Evolutionary conservation across 2,888 invertebrate species (phyloP), one percentile per base, ranked within the genome.

Genomic region (Saturnia pavonia): DNA sequence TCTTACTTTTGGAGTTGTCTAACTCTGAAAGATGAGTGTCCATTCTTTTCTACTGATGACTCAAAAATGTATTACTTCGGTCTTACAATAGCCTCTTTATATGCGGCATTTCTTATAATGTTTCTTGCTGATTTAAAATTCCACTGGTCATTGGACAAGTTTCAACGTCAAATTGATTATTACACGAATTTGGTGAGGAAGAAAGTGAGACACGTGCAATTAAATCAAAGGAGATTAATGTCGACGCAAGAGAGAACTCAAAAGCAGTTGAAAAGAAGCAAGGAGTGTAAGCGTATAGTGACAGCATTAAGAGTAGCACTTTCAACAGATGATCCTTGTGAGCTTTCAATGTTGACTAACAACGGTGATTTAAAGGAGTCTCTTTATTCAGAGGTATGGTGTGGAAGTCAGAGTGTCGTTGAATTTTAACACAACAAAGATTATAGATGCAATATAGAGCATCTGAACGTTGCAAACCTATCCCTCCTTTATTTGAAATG

Each of bases 1-100:
- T 88, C 91, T 19, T 89, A 88, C 73, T 89, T 92, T 74, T 92
- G 91, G 92, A 84, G 76, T 73, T 93, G 91, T 66, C 34, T 92
- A 65, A 90, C 86, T 8, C 74, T 90, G 0, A 82, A 78, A 48
- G 80, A 89, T 8, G 87, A 90, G 1, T 94, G 92, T 71, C 86
- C 88, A 3, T 88, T 91, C 72, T 82, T 85, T 69, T 84, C 87
- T 6, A 75, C 74, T 1, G 67, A 72, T 3, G 88, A 91, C 74
- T 85, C 90, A 2, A 88, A 88, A 48, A 70, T 92, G 22, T 81
- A 83, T 68, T 91, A 89, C 76, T 92, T 88, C 60, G 89, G 85
- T 2, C 34, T 87, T 2, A 82, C 83, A 11, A 73, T 93, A 19
- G 69, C 81, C 0, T 74, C 77, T 25, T 74, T 93, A n/a, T 93